Evolutionary conservation across 2,113 vertebrate genomes (phyloP).

Genomic region (Pygoscelis antarcticus): DNA sequence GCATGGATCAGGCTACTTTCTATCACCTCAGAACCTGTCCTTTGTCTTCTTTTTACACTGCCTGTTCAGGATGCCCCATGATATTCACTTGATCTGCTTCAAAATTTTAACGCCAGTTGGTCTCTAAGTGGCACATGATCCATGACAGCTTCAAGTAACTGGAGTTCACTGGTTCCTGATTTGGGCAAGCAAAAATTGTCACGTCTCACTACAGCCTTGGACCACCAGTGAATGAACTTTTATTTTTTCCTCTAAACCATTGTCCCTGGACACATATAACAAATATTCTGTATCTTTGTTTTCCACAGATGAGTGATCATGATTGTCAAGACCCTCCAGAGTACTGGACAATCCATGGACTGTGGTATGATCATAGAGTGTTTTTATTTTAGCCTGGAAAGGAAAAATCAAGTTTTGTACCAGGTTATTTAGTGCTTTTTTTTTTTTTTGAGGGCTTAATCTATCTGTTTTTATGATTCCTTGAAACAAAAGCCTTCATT

Average conservation of each 20-base stretch:
- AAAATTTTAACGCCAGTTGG: not conserved
- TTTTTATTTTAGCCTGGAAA: not conserved
- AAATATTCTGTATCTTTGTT: not conserved
- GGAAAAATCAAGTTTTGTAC: not conserved
- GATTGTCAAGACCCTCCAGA: slow-evolving; percentile 67
- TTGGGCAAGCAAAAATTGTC: not conserved
- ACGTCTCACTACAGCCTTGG: not conserved
- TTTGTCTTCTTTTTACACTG: not conserved
- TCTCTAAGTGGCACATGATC: not conserved
- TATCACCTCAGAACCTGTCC: not conserved
- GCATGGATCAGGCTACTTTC: not conserved
- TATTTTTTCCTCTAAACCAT: not conserved
- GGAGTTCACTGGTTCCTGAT: not conserved
- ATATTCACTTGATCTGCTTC: not conserved
- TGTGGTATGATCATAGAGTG: slow-evolving; percentile 63
- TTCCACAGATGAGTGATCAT: slow-evolving; percentile 53
- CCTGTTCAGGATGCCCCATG: not conserved
- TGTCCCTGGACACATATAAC: not conserved
- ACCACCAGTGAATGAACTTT: not conserved
- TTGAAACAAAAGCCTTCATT: not conserved
- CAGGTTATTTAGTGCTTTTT: not conserved
- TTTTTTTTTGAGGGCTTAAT: not conserved
- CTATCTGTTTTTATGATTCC: not conserved
- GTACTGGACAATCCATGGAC: slow-evolving; percentile 82
- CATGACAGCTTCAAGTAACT: not conserved